Conservation (phyloP, 2,888 invertebrate genomes). For the Hybos culiciformis region DNA sequence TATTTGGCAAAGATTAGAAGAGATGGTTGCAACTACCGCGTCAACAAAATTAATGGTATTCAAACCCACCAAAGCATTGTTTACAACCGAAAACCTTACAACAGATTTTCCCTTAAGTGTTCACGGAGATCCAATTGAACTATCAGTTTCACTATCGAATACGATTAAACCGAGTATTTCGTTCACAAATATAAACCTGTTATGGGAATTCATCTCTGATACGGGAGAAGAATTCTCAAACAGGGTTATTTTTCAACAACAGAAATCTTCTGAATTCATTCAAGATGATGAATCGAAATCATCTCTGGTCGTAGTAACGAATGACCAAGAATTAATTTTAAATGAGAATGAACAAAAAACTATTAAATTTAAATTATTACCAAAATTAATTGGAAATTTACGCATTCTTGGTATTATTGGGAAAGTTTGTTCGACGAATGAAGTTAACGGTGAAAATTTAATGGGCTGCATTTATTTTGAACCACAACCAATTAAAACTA, state of each 20-base stretch:
- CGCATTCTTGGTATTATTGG: conserved; percentile 56
- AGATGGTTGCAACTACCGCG: conserved; percentile 57
- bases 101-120: conserved; percentile 53
- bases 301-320: conserved; percentile 28
- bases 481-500: conserved; percentile 25
- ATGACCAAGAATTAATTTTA: conserved; percentile 23
- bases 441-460: conserved; percentile 24
- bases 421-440: conserved; percentile 28
- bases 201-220: conserved; percentile 33
- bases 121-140: conserved; percentile 68
- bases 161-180: conserved; percentile 46
- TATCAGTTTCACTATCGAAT: conserved; percentile 40
- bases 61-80: conserved; percentile 62
- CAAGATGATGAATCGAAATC: conserved; percentile 23
- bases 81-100: conserved; percentile 52
- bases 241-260: conserved; percentile 27
- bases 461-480: conserved; percentile 31
- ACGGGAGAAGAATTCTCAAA: conserved; percentile 35
- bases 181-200: conserved; percentile 29
- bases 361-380: conserved; percentile 56
- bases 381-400: conserved; percentile 58
- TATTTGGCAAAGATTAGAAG: conserved; percentile 63
- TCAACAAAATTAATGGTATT: conserved; percentile 58
- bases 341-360: conserved; percentile 40
- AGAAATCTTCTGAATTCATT: not conserved